Evolutionary conservation across 2,113 vertebrate species (phyloP).

Genomic region (Burhinus oedicnemus): DNA sequence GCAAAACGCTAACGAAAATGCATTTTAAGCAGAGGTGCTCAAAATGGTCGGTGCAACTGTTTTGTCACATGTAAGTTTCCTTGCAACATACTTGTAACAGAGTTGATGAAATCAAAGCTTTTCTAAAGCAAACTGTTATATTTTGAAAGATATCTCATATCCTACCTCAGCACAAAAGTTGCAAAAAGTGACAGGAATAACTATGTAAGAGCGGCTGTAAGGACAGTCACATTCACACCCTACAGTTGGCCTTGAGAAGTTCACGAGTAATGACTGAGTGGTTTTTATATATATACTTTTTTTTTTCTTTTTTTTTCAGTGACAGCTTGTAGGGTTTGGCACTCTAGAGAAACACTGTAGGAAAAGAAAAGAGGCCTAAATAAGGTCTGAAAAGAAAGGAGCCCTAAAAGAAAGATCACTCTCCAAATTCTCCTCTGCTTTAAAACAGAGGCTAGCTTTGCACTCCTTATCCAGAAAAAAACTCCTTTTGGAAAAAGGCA

Average conservation of each 20-base stretch:
- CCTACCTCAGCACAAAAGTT: neutral
- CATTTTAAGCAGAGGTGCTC: neutral
- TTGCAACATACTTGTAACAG: neutral
- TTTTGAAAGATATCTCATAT: neutral
- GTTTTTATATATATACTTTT: neutral
- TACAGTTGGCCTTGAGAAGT: slow-evolving; percentile 1
- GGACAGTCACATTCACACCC: neutral
- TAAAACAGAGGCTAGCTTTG: slow-evolving; percentile 20
- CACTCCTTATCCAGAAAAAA: slow-evolving; percentile 1
- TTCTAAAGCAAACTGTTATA: neutral
- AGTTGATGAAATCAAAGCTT: neutral
- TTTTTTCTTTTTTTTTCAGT: neutral
- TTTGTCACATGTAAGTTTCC: neutral
- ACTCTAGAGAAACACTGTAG: slow-evolving; percentile 6
- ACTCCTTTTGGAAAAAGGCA: neutral
- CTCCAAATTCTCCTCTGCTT: slow-evolving; percentile 22
- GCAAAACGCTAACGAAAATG: slow-evolving; percentile 4
- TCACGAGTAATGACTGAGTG: neutral
- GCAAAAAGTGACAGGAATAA: neutral
- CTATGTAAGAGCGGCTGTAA: neutral
- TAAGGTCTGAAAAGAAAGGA: slow-evolving; percentile 58
- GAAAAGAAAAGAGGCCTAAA: slow-evolving; percentile 67
- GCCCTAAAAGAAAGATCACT: slow-evolving; percentile 18
- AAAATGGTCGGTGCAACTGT: neutral
- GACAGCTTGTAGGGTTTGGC: slow-evolving; percentile 56